Conservation (phyloP, 2,113 vertebrate species). For the Triplophysa dalaica region DNA sequence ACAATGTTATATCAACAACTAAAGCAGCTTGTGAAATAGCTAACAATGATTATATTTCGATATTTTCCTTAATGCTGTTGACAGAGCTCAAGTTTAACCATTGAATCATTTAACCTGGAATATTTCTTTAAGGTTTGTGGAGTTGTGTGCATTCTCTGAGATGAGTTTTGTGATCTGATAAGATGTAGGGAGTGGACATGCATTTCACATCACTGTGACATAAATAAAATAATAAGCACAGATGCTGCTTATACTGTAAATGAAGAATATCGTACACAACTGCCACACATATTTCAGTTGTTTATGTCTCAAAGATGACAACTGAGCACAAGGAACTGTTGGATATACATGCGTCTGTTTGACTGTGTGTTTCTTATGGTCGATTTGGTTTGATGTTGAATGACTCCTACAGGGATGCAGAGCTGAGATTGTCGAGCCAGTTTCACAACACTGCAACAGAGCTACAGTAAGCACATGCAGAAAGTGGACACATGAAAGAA, state of each 20-base stretch:
- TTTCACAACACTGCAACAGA: constrained; percentile 61
- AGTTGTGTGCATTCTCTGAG: constrained; percentile 4
- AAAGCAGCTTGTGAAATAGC: no score
- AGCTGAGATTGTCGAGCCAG: constrained; percentile 59
- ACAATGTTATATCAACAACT: no score
- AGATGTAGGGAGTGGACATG: constrained; percentile 12
- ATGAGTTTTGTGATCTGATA: background rate
- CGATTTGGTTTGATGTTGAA: background rate
- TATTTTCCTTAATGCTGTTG: background rate
- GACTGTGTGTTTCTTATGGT: background rate
- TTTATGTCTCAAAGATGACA: no score
- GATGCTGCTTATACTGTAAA: background rate
- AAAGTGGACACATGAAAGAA: constrained; percentile 49
- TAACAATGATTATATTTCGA: no score
- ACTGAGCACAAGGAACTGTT: background rate
- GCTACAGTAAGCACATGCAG: constrained; percentile 4
- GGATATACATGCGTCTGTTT: background rate
- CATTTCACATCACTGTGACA: background rate
- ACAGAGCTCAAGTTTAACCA: background rate
- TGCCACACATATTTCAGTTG: no score
- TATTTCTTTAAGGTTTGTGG: background rate
- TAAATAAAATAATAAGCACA: background rate
- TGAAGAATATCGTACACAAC: no score
- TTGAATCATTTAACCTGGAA: background rate
- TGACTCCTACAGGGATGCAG: background rate